Base-by-base conservation (phyloP, 2,797 vertebrate species). In the Enteromius argenteus region DNA sequence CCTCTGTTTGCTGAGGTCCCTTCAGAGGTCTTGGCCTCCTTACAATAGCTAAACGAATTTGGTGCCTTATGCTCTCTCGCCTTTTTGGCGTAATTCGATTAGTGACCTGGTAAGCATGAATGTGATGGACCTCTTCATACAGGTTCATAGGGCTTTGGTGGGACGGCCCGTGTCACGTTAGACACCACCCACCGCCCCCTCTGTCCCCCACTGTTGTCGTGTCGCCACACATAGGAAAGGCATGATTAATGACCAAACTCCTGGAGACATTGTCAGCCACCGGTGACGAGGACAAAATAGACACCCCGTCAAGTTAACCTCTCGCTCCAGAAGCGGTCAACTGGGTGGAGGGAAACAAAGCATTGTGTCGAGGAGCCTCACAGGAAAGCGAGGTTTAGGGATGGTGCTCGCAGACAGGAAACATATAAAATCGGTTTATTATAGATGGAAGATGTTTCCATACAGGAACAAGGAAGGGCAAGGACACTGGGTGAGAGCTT, bases 51-150 rank as follows among this genome's bases (percentile, higher is more conserved):
- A 92, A 93, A 94, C 91, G 88, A 93, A 94, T 94, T 93, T 92
- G 88, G 92, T 94, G 90, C 92, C 87, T 89, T 82, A 85, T 87
- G 87, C 88, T 90, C 89, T 91, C 84, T 83, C 80, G 86, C 81
- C 91, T 91, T 91, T 94, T 95, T 92, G 91, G 88, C 89, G 89
- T 95, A 92, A 96, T 94, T 94, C 92, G 92, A 94, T 95, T 94
- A 92, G 94, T 94, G 95, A 95, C 94, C 94, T 92, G 90, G 89
- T 93, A 91, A 91, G 92, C 84, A 86, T 93, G 92, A 92, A 91
- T 93, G 92, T 90, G 88, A 85, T 84, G 87, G 93, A 90, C 87
- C 92, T 90, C 91, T 93, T 93, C 89, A 91, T 94, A 93, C 90
- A 90, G 89, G 91, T 93, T 92, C 88, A 87, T 84, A 78, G 91